These are phyloP conservation scores for Harpegnathos saltator DNA, from an alignment of 1,140 invertebrate genomes.

Conservation along the genomic window DNA sequence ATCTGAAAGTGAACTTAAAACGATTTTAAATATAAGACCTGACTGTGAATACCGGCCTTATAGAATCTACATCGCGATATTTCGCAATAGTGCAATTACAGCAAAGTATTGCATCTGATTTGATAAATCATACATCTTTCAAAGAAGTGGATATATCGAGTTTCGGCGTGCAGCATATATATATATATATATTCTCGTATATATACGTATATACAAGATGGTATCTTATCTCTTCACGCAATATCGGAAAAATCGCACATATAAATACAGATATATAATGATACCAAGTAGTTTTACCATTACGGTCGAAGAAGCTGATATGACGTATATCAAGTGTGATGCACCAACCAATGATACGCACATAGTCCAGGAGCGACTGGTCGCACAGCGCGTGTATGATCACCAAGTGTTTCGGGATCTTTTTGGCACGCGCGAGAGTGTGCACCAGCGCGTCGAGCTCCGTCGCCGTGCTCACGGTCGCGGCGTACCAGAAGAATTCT, in stretches of 20 bases:
- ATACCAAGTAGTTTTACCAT: slow-evolving; percentile 85
- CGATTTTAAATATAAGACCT: too few relatives aligned
- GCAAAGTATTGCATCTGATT: too few relatives aligned
- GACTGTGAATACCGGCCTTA: too few relatives aligned
- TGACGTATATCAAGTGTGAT: slow-evolving; percentile 88
- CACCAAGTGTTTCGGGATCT: slow-evolving; percentile 85
- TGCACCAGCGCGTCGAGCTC: slow-evolving; percentile 44
- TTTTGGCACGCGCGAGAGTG: slow-evolving; percentile 64
- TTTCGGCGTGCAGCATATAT: too few relatives aligned
- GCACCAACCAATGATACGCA: slow-evolving; percentile 89
- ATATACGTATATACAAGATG: too few relatives aligned
- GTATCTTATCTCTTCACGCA: too few relatives aligned
- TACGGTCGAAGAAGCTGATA: slow-evolving; percentile 90
- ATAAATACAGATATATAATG: slow-evolving; percentile 10
- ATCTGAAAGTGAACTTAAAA: too few relatives aligned
- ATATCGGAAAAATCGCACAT: background rate
- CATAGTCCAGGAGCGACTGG: slow-evolving; percentile 85
- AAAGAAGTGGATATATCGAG: too few relatives aligned
- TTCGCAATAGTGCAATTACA: too few relatives aligned
- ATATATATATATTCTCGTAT: too few relatives aligned
- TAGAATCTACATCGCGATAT: too few relatives aligned
- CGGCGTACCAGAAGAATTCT: slow-evolving; percentile 16
- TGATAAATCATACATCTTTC: too few relatives aligned
- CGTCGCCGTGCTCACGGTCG: slow-evolving; percentile 10
- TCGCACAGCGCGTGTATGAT: slow-evolving; percentile 85